A percentile compares a stretch with the other conserved stretches of the same genome.
Conservation (phyloP, 1,140 invertebrate genomes). For the Vanessa atalanta region DNA sequence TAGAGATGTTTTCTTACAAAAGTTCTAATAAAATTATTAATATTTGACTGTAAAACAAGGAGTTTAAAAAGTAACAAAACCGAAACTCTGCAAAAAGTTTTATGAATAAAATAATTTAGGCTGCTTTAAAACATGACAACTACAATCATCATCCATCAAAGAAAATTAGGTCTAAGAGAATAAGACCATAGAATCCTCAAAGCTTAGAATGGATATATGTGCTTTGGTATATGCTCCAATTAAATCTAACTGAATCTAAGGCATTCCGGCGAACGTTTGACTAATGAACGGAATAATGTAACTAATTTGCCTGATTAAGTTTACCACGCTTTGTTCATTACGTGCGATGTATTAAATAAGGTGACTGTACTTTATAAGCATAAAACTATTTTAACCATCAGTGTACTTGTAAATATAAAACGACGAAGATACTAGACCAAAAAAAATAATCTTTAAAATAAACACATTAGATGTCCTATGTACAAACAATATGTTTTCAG, state of each 20-base stretch:
- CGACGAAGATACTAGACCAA: too few species aligned
- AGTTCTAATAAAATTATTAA: too few species aligned
- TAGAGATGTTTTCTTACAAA: too few species aligned
- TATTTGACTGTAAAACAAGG: too few species aligned
- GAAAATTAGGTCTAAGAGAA: neutral
- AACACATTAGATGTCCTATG: too few species aligned
- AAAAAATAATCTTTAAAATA: too few species aligned
- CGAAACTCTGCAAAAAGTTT: too few species aligned
- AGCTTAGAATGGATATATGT: neutral
- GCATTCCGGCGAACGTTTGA: slow-evolving; percentile 38
- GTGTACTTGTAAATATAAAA: too few species aligned
- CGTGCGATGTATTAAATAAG: neutral
- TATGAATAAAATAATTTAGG: neutral
- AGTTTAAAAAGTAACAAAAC: too few species aligned
- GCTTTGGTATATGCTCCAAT: slow-evolving; percentile 11
- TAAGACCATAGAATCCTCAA: neutral
- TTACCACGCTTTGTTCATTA: slow-evolving; percentile 29
- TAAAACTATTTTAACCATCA: neutral
- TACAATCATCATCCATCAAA: too few species aligned
- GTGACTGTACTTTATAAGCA: neutral
- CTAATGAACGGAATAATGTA: slow-evolving; percentile 45
- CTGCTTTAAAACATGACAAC: too few species aligned
- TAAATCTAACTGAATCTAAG: slow-evolving; percentile 39
- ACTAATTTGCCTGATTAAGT: slow-evolving; percentile 41
- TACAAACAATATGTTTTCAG: too few species aligned